These are phyloP conservation scores for Amazona vittata DNA, from an alignment of 2,113 vertebrate genomes.

Conservation along the genomic window DNA sequence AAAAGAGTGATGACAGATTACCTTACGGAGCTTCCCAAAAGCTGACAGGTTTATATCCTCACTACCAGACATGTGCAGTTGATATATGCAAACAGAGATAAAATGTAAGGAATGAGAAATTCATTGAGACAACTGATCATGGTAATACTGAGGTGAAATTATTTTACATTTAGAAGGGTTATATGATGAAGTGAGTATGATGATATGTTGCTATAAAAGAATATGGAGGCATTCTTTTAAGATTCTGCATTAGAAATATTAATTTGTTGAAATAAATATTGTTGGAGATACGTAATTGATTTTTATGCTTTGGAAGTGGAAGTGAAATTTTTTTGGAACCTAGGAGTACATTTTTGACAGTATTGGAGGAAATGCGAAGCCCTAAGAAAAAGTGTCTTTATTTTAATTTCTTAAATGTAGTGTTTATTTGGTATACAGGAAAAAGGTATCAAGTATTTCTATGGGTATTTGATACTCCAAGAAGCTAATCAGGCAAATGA, in stretches of 20 bases:
- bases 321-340: not conserved
- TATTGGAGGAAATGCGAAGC: not conserved
- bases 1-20: not conserved
- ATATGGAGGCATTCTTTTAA: not conserved
- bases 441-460: not conserved
- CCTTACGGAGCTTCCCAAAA: not conserved
- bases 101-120: not conserved
- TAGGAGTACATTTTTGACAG: not conserved
- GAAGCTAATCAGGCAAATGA: not conserved
- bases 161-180: not conserved
- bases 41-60: not conserved
- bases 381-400: not conserved
- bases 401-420: not conserved
- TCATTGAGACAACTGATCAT: not conserved
- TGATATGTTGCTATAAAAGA: not conserved
- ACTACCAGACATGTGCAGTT: not conserved
- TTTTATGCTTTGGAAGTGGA: not conserved
- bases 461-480: not conserved
- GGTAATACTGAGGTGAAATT: not conserved
- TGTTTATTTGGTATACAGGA: not conserved
- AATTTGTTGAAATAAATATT: not conserved
- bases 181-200: not conserved
- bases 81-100: not conserved
- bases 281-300: not conserved
- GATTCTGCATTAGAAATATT: not conserved